A percentile compares a stretch with the other conserved stretches of the same genome.
phyloP scores from a whole-genome alignment of 2,797 vertebrate genomes.

The Sebastes steindachneri region DNA sequence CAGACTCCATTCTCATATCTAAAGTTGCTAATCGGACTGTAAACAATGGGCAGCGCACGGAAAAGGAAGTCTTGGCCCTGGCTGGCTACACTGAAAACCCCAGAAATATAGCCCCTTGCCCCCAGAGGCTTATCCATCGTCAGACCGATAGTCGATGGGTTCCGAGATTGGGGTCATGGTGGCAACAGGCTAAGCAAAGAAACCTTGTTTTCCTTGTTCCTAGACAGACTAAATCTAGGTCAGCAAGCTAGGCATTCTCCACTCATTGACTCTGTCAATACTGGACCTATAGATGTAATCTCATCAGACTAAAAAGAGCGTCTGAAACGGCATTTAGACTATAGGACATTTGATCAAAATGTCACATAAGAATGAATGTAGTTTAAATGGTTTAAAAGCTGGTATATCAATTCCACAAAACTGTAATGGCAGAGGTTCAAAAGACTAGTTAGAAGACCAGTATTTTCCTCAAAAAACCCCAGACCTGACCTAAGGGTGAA shows the following conservation, averaged over 20 bases:
- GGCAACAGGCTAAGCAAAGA: too few species aligned
- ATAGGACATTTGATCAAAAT: conserved; percentile 6
- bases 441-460: not conserved
- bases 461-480: not conserved
- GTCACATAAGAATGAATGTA: not conserved
- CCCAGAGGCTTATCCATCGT: too few species aligned
- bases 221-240: not conserved
- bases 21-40: too few species aligned
- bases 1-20: too few species aligned
- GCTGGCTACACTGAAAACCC: too few species aligned
- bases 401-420: not conserved
- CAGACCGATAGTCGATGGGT: too few species aligned
- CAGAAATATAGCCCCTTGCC: too few species aligned
- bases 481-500: not conserved
- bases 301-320: not conserved
- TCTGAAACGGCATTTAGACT: not conserved
- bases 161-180: too few species aligned
- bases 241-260: not conserved
- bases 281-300: not conserved
- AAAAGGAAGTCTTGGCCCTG: too few species aligned
- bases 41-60: too few species aligned
- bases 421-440: not conserved
- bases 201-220: too few species aligned
- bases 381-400: not conserved
- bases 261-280: not conserved